Base-by-base conservation (phyloP, 1,140 invertebrate species). In the Catajapyx aquilonaris region DNA sequence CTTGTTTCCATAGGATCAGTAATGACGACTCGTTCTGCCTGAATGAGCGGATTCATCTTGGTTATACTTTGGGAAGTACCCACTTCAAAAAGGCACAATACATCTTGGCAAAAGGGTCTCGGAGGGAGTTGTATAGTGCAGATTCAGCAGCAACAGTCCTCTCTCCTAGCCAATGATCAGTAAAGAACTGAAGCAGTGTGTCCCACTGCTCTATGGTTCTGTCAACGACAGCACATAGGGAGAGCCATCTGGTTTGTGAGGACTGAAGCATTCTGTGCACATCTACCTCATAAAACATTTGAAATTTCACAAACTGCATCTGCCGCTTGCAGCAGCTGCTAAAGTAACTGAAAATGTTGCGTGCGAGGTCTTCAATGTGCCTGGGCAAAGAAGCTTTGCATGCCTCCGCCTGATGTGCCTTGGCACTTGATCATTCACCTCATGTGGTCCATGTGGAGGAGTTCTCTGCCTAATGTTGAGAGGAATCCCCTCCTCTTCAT, bases 171-270 rank as follows among this genome's bases (percentile, higher is more conserved):
- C 41, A 36, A 34, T 38, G 42, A 22, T 42, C 31, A n/a, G 33
- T 18, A 30, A 48, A 51, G 44, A 38, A 52, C 7, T 51, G 25
- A 7, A 31, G 41, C 13, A 53, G 31, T 7, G 46, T 38, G 2
- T 45, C 41, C 44, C 46, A 51, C 28, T 49, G 46, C 20, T 52
- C 49, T 15, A 53, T 17, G 13, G 52, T 35, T 35, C 47, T 18
- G 9, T 41, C 31, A 11, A 53, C 44, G 1, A 48, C 47, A 40
- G 38, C 35, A 9, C 31, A 16, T n/a, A 51, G 25, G 0, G 47
- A 53, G 2, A 53, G 43, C 51, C 51, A 54, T 37, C 49, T 31
- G 5, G 47, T 52, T 38, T 50, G 47, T 17, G 40, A 40, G 5
- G 47, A 44, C 13, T 43, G 41, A 11, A 50, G 20, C 4, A 51